These are phyloP conservation scores for Xenopus tropicalis DNA, from an alignment of 2,113 vertebrate species.

Conservation along the genomic window DNA sequence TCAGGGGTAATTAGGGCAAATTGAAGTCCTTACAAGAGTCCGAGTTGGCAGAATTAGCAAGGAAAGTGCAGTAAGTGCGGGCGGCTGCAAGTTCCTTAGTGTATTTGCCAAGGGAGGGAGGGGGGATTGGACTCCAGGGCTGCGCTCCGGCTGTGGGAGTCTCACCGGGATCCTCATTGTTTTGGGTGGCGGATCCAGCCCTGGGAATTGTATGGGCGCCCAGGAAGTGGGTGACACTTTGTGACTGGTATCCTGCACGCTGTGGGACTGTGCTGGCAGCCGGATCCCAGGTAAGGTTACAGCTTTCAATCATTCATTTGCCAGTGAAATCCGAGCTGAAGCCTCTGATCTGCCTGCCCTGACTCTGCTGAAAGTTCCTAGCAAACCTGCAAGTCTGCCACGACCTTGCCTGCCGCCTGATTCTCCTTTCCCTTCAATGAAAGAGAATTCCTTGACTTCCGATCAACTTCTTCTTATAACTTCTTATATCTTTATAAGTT, in stretches of 20 bases:
- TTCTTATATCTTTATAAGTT: no score
- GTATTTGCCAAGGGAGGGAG: background rate
- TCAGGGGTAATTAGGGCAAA: background rate
- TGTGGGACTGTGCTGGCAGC: background rate
- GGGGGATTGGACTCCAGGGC: background rate
- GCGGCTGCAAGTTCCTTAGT: conserved; percentile 1
- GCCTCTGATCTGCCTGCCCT: background rate
- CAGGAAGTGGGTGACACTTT: conserved; percentile 28
- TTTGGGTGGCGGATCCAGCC: background rate
- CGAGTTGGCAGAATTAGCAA: background rate
- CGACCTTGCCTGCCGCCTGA: background rate
- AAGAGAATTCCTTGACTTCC: no score
- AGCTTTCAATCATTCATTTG: conserved; percentile 15
- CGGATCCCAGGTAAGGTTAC: conserved; percentile 29
- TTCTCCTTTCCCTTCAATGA: no score
- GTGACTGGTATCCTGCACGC: conserved; percentile 22
- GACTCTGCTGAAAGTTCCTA: background rate
- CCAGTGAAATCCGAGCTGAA: background rate
- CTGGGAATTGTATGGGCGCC: background rate
- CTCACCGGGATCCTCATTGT: background rate
- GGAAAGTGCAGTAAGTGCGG: background rate
- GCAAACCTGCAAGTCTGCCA: background rate
- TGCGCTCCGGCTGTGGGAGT: background rate
- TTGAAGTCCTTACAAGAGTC: background rate
- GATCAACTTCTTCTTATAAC: no score